Evolutionary conservation across 2,888 invertebrate species (phyloP).

Genomic region (Philhelius pedissequus): DNA sequence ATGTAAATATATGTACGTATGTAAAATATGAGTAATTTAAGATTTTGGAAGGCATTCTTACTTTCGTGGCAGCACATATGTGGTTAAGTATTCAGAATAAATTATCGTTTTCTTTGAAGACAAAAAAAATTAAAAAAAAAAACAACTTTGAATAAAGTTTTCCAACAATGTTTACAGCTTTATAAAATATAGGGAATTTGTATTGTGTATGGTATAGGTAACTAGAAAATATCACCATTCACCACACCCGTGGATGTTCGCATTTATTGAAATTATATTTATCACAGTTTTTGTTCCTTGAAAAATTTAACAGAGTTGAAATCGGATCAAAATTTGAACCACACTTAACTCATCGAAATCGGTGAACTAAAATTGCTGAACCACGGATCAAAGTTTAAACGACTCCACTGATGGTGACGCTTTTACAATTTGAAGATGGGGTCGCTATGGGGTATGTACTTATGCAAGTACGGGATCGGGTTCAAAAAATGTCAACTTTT

Average conservation of each 20-base stretch:
- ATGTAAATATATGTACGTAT: not conserved
- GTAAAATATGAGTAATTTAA: too few species aligned
- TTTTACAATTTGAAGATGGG: too few species aligned
- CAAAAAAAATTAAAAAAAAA: not conserved
- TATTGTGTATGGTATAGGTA: not conserved
- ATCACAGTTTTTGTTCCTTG: not conserved
- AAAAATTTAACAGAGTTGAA: not conserved
- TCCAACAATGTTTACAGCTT: not conserved
- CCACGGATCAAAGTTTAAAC: too few species aligned
- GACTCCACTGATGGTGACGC: too few species aligned
- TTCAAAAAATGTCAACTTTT: too few species aligned
- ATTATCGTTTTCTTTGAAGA: conserved; percentile 13
- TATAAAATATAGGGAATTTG: not conserved
- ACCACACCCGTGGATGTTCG: not conserved
- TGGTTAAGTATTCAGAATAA: conserved; percentile 42
- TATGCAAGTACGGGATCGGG: too few species aligned
- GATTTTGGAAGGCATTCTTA: conserved; percentile 10
- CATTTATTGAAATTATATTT: not conserved
- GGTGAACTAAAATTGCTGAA: too few species aligned
- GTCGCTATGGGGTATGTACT: too few species aligned
- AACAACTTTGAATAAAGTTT: conserved; percentile 9
- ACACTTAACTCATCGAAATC: too few species aligned
- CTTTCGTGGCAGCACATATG: conserved; percentile 25
- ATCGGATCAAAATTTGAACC: too few species aligned
- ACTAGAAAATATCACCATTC: not conserved